Base-by-base conservation (phyloP, 2,797 vertebrate species). In the Steatocranus sp. region DNA sequence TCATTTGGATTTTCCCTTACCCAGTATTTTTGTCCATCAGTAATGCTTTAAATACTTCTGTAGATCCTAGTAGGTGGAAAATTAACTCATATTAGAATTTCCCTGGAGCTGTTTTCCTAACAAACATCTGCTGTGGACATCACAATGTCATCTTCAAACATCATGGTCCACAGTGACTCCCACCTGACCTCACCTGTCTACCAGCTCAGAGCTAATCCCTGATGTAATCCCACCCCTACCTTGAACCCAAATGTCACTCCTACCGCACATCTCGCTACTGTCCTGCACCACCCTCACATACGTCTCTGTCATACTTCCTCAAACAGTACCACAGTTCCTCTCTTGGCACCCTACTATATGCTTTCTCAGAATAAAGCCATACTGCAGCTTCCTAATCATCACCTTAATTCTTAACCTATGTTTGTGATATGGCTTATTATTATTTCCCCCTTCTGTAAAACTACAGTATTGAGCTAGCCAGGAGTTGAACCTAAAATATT, bases 401-500 rank as follows among this genome's bases (percentile, higher is more conserved):
- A 68, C 20, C 63, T 43, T 8, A 25, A 4, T 43, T 68, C 36
- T 66, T 66, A 66, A 15, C 36, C 34, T 66, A 18, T 58, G 54
- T 61, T 61, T 61, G 56, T 61, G 6, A 34, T 61, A 34, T n/a
- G 10, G 17, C 30, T 34, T 61, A 34, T 34, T 34, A 34, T 61
- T 34, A 36, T 11, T 46, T 70, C 25, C 38, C 23, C 15, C 9
- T 17, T 46, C 23, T 11, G 4, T 30, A 93, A 61, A 89, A 70
- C 25, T 41, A 41, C 11, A 30, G 7, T 73, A 18, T 12, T 30
- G 50, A 82, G 58, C 27, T 43, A 75, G 48, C 75, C 63, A 79
- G 83, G 86, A 81, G 70, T 88, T 49, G 49, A 91, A 88, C 82
- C 82, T 82, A 75, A 76, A 89, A 84, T 86, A 84, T 84, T 88